These are phyloP conservation scores for Pocillopora meandrina DNA, from an alignment of 92 coral and sea anemone genomes.

Conservation along the genomic window DNA sequence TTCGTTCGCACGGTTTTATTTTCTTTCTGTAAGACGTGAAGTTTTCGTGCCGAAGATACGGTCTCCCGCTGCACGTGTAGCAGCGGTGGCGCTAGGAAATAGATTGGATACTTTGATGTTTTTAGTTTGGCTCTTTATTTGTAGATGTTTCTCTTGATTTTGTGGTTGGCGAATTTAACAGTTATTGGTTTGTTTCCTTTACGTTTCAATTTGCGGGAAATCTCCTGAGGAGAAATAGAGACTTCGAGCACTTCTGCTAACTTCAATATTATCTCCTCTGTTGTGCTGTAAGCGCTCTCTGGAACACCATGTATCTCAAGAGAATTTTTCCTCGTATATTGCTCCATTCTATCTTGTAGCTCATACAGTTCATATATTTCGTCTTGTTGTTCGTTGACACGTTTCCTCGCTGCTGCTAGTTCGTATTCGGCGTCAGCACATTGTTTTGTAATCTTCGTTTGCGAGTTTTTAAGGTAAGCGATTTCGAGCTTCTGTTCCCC, in stretches of 20 bases:
- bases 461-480: neutral
- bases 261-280: conserved; percentile 6
- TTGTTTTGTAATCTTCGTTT: neutral
- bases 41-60: too few relatives aligned
- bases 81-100: too few relatives aligned
- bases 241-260: conserved; percentile 6
- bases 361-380: neutral
- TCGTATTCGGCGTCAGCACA: neutral
- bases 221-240: neutral
- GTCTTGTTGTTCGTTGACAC: neutral
- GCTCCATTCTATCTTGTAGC: neutral
- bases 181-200: neutral
- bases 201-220: too few relatives aligned
- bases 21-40: too few relatives aligned
- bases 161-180: neutral
- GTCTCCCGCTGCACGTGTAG: too few relatives aligned
- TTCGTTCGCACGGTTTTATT: too few relatives aligned
- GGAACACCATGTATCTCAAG: conserved; percentile 2
- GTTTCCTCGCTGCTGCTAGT: neutral
- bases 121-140: too few relatives aligned
- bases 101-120: too few relatives aligned
- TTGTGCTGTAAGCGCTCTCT: neutral
- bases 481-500: conserved; percentile 1
- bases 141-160: neutral
- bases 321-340: neutral